Conservation (phyloP, 2,888 invertebrate species). For the Rhamphomyia laevipes region DNA sequence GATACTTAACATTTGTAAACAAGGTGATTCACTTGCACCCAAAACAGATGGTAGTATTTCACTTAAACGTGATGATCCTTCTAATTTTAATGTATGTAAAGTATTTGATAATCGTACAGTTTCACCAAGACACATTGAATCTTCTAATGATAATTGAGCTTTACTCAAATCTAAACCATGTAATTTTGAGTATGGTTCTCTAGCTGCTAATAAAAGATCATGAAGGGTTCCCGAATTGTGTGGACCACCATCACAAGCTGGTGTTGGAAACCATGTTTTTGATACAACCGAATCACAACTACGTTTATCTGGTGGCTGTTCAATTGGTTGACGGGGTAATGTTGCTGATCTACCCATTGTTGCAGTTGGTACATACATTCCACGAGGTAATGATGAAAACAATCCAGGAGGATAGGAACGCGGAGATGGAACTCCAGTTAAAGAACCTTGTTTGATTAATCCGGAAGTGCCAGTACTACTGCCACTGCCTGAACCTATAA, state of each 20-base stretch:
- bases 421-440: constrained; percentile 26
- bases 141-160: constrained; percentile 42
- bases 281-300: constrained; percentile 44
- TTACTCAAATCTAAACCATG: constrained; percentile 44
- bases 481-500: constrained; percentile 36
- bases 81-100: constrained; percentile 42
- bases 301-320: constrained; percentile 37
- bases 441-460: constrained; percentile 26
- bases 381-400: constrained; percentile 41
- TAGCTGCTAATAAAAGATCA: constrained; percentile 30
- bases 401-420: constrained; percentile 29
- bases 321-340: constrained; percentile 39
- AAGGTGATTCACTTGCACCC: constrained; percentile 42
- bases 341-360: constrained; percentile 40
- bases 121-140: constrained; percentile 44
- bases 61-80: constrained; percentile 42
- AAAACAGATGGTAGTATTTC: constrained; percentile 44
- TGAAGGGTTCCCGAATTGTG: constrained; percentile 28
- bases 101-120: constrained; percentile 41
- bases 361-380: constrained; percentile 38
- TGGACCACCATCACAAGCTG: constrained; percentile 39
- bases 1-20: constrained; percentile 43
- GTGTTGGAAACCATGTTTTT: constrained; percentile 41
- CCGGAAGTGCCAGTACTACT: constrained; percentile 36
- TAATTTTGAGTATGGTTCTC: constrained; percentile 41